Percentiles rank a stretch among this genome's conserved stretches.
Conservation (phyloP, 2,113 vertebrate genomes). For the Xiphophorus maculatus region DNA sequence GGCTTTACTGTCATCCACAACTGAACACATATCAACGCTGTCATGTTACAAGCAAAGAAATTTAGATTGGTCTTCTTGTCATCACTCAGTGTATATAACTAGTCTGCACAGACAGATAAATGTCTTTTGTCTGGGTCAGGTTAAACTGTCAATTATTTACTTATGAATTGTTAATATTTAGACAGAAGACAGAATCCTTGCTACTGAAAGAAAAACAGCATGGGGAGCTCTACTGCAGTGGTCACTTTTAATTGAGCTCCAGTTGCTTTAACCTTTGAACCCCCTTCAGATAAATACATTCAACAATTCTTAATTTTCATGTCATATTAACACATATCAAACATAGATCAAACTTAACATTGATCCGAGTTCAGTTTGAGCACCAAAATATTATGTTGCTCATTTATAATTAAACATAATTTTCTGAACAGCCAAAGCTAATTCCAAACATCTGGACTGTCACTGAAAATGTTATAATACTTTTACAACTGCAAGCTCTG, state of each 20-base stretch:
- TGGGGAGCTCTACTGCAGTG: constrained; percentile 27
- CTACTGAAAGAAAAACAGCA: constrained; percentile 32
- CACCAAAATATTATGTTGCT: background rate
- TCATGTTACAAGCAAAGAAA: constrained; percentile 39
- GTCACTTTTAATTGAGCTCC: constrained; percentile 41
- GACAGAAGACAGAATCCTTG: constrained; percentile 11
- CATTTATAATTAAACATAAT: background rate
- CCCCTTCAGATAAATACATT: constrained; percentile 31
- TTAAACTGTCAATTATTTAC: constrained; percentile 3
- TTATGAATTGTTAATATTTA: constrained; percentile 8
- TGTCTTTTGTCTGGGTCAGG: constrained; percentile 14
- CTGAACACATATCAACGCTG: constrained; percentile 11
- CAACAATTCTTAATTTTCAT: background rate
- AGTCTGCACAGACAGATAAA: constrained; percentile 8
- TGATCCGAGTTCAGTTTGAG: constrained; percentile 7
- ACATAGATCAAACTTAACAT: background rate
- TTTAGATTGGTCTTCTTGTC: constrained; percentile 38
- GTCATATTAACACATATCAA: background rate
- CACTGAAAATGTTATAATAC: constrained; percentile 10
- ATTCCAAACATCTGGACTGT: background rate
- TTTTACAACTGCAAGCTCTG: constrained; percentile 39
- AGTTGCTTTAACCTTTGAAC: constrained; percentile 49
- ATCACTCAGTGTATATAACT: constrained; percentile 42
- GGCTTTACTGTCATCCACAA: constrained; percentile 47
- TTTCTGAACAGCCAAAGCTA: background rate